These are phyloP conservation scores for Neuroscelio doddi DNA, from an alignment of 2,888 invertebrate genomes.

Conservation along the genomic window DNA sequence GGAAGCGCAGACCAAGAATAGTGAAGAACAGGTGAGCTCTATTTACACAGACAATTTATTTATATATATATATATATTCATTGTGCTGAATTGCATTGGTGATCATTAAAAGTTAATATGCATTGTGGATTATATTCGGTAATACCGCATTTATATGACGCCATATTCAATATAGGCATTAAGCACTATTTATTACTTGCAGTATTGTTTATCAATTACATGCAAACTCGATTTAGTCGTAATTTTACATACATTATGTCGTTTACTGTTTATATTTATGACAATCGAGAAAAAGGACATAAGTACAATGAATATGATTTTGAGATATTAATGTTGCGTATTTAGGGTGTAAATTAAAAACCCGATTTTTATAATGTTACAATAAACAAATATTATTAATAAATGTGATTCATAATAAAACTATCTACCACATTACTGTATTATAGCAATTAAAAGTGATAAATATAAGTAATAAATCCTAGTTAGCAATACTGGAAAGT, in stretches of 20 bases:
- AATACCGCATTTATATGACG: conserved; percentile 26
- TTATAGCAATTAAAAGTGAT: too few relatives aligned
- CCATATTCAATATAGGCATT: conserved; percentile 31
- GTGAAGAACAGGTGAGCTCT: conserved; percentile 69
- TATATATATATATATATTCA: conserved; percentile 7
- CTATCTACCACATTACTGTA: too few relatives aligned
- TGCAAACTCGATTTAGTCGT: conserved; percentile 34
- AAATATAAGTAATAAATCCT: too few relatives aligned
- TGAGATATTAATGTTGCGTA: too few relatives aligned
- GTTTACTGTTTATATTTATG: background rate
- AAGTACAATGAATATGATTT: too few relatives aligned
- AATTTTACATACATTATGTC: conserved; percentile 41
- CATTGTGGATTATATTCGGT: conserved; percentile 21
- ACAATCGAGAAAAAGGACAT: too few relatives aligned
- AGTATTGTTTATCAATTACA: conserved; percentile 39
- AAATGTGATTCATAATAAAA: too few relatives aligned
- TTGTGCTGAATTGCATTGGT: conserved; percentile 10
- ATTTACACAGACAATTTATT: too few relatives aligned
- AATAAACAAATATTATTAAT: too few relatives aligned
- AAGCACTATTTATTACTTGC: conserved; percentile 38
- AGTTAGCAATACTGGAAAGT: too few relatives aligned
- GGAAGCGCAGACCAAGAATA: conserved; percentile 64
- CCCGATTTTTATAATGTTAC: too few relatives aligned
- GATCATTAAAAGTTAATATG: conserved; percentile 34
- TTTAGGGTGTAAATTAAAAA: too few relatives aligned